Percentiles rank a stretch among this genome's conserved stretches.
Conservation (phyloP, 2,797 vertebrate genomes). For the Aeoliscus strigatus region DNA sequence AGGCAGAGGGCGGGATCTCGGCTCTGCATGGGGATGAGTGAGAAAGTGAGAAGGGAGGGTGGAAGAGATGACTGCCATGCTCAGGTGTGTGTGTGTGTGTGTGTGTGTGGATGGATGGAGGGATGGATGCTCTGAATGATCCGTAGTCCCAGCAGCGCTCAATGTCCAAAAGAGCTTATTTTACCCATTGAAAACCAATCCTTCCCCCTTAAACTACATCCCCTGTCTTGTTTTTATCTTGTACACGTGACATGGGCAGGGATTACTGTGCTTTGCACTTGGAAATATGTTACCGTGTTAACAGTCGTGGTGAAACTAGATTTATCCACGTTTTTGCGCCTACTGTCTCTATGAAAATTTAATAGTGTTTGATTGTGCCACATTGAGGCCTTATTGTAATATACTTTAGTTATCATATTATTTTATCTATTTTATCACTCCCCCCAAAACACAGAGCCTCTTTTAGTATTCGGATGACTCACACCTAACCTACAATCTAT, state of each 20-base stretch:
- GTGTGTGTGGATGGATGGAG: conserved; percentile 17
- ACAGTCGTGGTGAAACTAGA: conserved; percentile 85
- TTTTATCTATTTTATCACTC: conserved; percentile 17
- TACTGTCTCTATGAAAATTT: conserved; percentile 20
- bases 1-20: conserved; percentile 36
- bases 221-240: conserved; percentile 67
- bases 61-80: conserved; percentile 42
- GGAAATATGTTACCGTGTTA: conserved; percentile 89
- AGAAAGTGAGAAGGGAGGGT: conserved; percentile 68
- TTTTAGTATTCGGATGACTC: conserved; percentile 20
- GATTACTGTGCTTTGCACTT: conserved; percentile 85
- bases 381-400: conserved; percentile 12
- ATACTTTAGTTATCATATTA: conserved; percentile 18
- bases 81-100: conserved; percentile 46
- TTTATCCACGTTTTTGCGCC: conserved; percentile 69
- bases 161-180: conserved; percentile 34
- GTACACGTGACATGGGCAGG: conserved; percentile 79
- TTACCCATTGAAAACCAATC: conserved; percentile 33
- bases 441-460: conserved; percentile 9
- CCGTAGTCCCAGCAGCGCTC: conserved; percentile 31
- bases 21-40: conserved; percentile 56
- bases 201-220: conserved; percentile 48
- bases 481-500: conserved; percentile 5
- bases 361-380: conserved; percentile 18
- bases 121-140: conserved; percentile 43